Evolutionary conservation across 2,888 invertebrate genomes (phyloP).

Genomic region (Drosophila nigricruria): DNA sequence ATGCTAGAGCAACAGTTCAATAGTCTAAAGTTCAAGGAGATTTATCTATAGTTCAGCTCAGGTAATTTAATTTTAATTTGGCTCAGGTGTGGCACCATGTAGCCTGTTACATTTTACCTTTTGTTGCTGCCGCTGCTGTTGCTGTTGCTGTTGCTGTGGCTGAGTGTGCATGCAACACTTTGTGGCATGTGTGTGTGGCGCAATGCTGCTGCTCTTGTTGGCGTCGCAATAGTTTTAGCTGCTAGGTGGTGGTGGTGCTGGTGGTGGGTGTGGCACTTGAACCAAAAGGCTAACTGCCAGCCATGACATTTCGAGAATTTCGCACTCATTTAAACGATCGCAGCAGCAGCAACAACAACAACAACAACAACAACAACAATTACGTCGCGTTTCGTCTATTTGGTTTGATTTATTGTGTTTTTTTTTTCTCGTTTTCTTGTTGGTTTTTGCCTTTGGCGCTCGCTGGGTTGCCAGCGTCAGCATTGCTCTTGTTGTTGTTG

Average conservation of each 20-base stretch:
- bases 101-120: not conserved
- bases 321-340: slow-evolving; percentile 65
- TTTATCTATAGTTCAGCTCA: not conserved
- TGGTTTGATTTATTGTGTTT: slow-evolving; percentile 68
- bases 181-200: slow-evolving; percentile 16
- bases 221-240: slow-evolving; percentile 39
- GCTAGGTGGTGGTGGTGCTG: not conserved
- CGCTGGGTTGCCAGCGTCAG: slow-evolving; percentile 25
- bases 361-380: slow-evolving; percentile 11
- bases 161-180: slow-evolving; percentile 23
- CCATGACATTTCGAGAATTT: slow-evolving; percentile 76
- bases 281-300: slow-evolving; percentile 71
- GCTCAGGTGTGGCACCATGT: slow-evolving; percentile 7
- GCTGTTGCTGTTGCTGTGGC: not conserved
- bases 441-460: slow-evolving; percentile 30
- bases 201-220: slow-evolving; percentile 16
- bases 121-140: not conserved
- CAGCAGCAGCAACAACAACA: slow-evolving; percentile 25
- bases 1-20: not conserved
- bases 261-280: slow-evolving; percentile 47
- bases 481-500: slow-evolving; percentile 18
- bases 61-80: slow-evolving; percentile 7
- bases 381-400: slow-evolving; percentile 67
- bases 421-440: slow-evolving; percentile 17
- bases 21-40: slow-evolving; percentile 2